Conservation (phyloP, 1,140 invertebrate species). For the Sitophilus oryzae region DNA sequence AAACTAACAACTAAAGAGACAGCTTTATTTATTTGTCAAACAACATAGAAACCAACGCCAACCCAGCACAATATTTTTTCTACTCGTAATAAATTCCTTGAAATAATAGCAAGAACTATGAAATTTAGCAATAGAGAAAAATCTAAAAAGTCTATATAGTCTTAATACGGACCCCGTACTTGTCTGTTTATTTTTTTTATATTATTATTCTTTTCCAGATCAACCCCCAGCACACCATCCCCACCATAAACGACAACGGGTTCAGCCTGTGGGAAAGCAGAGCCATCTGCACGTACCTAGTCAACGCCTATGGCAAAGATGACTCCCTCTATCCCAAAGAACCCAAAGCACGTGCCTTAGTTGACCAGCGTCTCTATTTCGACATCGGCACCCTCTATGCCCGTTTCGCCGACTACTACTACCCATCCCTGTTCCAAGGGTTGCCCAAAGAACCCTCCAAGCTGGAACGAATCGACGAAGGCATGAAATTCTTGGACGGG, state of each 20-base stretch:
- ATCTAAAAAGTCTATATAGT: too few relatives aligned
- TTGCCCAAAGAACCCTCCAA: conserved; percentile 58
- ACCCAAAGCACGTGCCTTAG: conserved; percentile 58
- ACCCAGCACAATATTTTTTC: too few relatives aligned
- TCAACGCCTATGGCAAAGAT: conserved; percentile 65
- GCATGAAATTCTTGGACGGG: conserved; percentile 58
- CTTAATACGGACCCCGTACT: too few relatives aligned
- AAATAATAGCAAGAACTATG: too few relatives aligned
- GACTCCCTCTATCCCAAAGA: conserved; percentile 69
- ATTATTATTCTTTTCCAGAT: conserved; percentile 46
- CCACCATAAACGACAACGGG: conserved; percentile 61
- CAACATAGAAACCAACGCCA: too few relatives aligned
- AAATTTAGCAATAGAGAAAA: too few relatives aligned
- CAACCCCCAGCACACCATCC: conserved; percentile 66
- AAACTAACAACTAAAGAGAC: too few relatives aligned
- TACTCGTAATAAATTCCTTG: too few relatives aligned
- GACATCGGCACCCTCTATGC: conserved; percentile 65
- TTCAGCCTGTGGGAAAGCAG: conserved; percentile 63
- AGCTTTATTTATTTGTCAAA: too few relatives aligned
- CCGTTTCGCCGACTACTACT: conserved; percentile 59
- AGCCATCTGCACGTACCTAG: conserved; percentile 67
- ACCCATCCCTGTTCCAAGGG: conserved; percentile 61
- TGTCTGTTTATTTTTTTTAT: conserved; percentile 9
- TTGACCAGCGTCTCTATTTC: conserved; percentile 70
- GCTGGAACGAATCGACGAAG: conserved; percentile 55